Base-by-base conservation (phyloP, 2,888 invertebrate species). In the Mythimna lalbum region DNA sequence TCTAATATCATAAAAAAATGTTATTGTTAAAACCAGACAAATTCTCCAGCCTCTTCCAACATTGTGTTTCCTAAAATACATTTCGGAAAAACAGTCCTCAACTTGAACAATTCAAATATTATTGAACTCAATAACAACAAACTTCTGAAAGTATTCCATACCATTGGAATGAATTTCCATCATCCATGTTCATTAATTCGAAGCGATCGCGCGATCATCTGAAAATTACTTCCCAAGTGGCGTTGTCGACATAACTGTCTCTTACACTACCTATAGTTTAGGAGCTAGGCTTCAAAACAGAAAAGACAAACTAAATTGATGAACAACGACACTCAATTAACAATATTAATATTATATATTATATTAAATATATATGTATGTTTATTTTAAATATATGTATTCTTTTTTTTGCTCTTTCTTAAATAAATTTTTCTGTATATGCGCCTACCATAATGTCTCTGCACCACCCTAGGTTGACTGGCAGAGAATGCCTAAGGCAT, bases 111-210 rank as follows among this genome's bases (percentile, higher is more conserved):
- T 27, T 17, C 39, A 77, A 77, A 78, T 78, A 78, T 64, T 78
- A 64, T 78, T 39, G 61, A 33, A 62, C 56, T 53, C 52, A 72
- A 63, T 53, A 56, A 49, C n/a, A 39, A 57, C 52, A 31, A 71
- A 71, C 27, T 80, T 76, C 3, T 6, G 27, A 53, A 71, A 80
- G 62, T 61, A 57, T 60, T 71, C 43, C 61, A 61, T 62, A 49
- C 61, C 47, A 50, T 33, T 50, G 53, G 63, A 78, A 73, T 78
- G n/a, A 77, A 77, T 73, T 73, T 73, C 56, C 73, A 73, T 68
- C 53, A 62, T 61, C 39, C 52, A 49, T 62, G 67, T 62, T 73
- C 49, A 77, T 77, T 78, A 68, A 76, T 64, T 61, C 39, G 56
- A 27, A 49, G 63, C 49, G 63, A 77, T 77, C 78, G 72, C 10